phyloP scores from a whole-genome alignment of 23 tunicate species.

The Aplidium turbinatum region DNA sequence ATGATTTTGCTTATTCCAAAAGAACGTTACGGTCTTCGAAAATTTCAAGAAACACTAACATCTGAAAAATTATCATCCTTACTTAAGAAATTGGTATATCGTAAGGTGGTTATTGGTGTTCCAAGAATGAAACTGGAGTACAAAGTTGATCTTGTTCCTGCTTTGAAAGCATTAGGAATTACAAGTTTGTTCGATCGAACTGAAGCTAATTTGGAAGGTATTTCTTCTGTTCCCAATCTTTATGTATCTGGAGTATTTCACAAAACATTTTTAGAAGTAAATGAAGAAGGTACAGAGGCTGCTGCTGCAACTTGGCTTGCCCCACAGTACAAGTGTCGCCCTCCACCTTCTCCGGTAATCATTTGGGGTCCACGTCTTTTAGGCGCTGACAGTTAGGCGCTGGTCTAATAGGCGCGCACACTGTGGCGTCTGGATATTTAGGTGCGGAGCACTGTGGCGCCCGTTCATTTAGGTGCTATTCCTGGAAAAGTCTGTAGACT shows the following conservation, averaged over 20 bases:
- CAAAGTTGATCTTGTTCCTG: conserved; percentile 12
- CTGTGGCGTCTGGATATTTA: too few species aligned
- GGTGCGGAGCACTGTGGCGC: too few species aligned
- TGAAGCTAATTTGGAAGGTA: conserved; percentile 43
- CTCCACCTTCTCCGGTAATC: too few species aligned
- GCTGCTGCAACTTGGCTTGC: conserved; percentile 98
- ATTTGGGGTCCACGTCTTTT: too few species aligned
- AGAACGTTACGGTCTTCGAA: conserved; percentile 39
- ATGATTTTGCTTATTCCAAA: conserved; percentile 66
- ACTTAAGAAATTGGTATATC: neutral
- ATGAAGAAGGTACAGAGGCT: conserved; percentile 90
- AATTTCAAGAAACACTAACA: conserved; percentile 22
- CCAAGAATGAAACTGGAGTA: conserved; percentile 72
- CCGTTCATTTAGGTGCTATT: too few species aligned
- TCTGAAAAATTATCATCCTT: conserved; percentile 16
- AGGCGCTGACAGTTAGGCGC: too few species aligned
- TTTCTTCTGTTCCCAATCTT: conserved; percentile 34
- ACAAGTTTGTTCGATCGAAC: conserved; percentile 33
- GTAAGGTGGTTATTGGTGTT: conserved; percentile 31
- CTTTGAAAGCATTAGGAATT: conserved; percentile 41
- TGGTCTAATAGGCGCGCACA: too few species aligned
- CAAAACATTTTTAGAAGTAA: conserved; percentile 80
- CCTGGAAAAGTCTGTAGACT: too few species aligned
- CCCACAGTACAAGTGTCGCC: too few species aligned
- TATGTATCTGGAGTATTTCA: conserved; percentile 49